Evolutionary conservation across 2,113 vertebrate species (phyloP).

Genomic region (Lepus americanus): DNA sequence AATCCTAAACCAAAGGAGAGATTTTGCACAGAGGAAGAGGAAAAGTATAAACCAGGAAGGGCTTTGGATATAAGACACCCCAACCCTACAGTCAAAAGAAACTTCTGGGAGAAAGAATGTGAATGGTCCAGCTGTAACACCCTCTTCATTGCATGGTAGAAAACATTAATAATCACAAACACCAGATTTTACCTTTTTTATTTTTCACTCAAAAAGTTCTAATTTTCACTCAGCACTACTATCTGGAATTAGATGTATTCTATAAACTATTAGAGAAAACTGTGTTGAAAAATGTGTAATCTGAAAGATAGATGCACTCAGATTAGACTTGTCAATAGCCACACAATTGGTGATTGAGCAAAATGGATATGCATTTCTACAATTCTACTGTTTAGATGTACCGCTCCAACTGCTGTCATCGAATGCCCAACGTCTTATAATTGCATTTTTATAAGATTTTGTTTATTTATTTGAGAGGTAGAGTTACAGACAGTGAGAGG

Average conservation of each 20-base stretch:
- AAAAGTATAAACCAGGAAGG: neutral
- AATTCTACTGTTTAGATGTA: slow-evolving; percentile 37
- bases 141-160: neutral
- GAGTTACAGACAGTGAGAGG: too few species aligned
- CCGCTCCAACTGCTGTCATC: neutral
- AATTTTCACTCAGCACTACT: neutral
- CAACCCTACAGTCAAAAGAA: neutral
- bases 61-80: neutral
- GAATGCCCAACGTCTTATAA: neutral
- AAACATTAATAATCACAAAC: slow-evolving; percentile 13
- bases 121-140: neutral
- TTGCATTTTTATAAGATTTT: neutral
- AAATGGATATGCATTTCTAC: neutral
- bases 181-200: slow-evolving; percentile 26
- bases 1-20: neutral
- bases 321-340: neutral
- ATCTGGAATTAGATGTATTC: neutral
- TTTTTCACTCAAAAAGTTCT: neutral
- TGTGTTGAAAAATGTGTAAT: neutral
- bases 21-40: neutral
- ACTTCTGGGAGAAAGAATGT: slow-evolving; percentile 1
- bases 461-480: too few species aligned
- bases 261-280: neutral
- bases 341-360: slow-evolving; percentile 17
- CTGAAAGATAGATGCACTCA: neutral